A percentile compares a stretch with the other conserved stretches of the same genome.
These are phyloP conservation scores for Drosophila fulvimacula DNA, from an alignment of 2,888 invertebrate genomes.

Conservation along the genomic window DNA sequence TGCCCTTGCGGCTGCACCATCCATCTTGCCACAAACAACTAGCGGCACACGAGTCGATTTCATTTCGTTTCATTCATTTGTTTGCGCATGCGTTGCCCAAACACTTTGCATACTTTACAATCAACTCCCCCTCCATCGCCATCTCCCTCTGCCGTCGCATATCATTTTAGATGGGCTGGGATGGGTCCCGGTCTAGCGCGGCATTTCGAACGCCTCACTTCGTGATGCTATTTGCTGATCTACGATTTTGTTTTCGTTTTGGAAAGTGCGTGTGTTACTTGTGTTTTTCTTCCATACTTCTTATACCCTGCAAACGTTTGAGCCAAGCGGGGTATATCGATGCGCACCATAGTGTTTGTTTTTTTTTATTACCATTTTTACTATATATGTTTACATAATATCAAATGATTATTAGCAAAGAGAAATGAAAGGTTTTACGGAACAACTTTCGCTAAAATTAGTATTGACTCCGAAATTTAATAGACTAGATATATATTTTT, in stretches of 20 bases:
- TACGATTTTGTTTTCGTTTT: constrained; percentile 73
- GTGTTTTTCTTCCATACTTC: constrained; percentile 1
- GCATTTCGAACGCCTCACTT: constrained; percentile 34
- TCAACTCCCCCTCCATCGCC: constrained; percentile 8
- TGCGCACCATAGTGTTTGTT: neutral
- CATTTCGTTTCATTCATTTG: constrained; percentile 64
- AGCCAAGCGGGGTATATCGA: neutral
- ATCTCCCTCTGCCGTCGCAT: neutral
- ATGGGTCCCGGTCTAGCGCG: constrained; percentile 12
- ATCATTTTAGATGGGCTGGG: constrained; percentile 11
- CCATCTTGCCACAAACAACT: constrained; percentile 49
- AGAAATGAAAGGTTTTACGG: neutral
- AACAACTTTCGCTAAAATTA: neutral
- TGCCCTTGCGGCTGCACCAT: constrained; percentile 62
- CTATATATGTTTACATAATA: too few relatives aligned
- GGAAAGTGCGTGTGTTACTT: constrained; percentile 65
- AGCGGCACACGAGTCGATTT: constrained; percentile 49
- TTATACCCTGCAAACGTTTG: neutral
- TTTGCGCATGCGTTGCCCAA: constrained; percentile 74
- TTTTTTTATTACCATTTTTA: neutral
- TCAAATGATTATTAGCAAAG: neutral
- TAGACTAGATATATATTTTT: too few relatives aligned
- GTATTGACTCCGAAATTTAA: neutral
- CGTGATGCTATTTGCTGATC: constrained; percentile 72
- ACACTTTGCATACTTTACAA: constrained; percentile 65